Evolutionary conservation across 2,888 invertebrate species (phyloP), one percentile per base, ranked within the genome.

Genomic region (Hydroisotoma schaefferi): DNA sequence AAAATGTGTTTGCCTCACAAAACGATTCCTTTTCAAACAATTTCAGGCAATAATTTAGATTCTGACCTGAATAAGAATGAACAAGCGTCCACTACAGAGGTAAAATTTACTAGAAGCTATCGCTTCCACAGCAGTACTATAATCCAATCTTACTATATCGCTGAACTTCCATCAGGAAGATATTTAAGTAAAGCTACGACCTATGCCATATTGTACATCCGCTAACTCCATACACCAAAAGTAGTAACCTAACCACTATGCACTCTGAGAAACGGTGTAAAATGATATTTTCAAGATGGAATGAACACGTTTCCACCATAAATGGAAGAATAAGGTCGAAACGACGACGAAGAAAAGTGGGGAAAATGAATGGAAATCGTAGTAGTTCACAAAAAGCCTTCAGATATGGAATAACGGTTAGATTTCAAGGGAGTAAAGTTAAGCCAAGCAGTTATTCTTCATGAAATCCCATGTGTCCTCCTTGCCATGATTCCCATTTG

Each of bases 401-500:
- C 2, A 25, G 25, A 28, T 6, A 43, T 33, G 8, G 8, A 8
- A 46, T 25, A 52, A 37, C 52, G 22, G n/a, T 52, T 33, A 23
- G 52, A 48, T 22, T 52, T 52, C n/a, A 52, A 52, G 52, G 37
- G 52, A 52, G 37, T 28, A 6, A 52, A 52, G 52, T 23, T 52
- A 52, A 52, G 52, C 52, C 37, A 25, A 52, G 52, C 52, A 52
- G 52, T 52, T 52, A 52, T 52, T 52, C 52, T 52, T 52, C 49
- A 52, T 52, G 37, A 52, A 52, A 52, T 52, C 52, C 52, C 52
- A 37, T 37, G 52, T 52, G 52, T 52, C 52, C 52, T 37, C 52
- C 52, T 37, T 37, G 37, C 52, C 52, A 52, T 52, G 52, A 52
- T 52, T 52, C 52, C 28, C 29, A 48, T 28, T 48, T 28, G 26